Base-by-base conservation (phyloP, 2,888 invertebrate genomes). In the Diplolepis rosae region DNA sequence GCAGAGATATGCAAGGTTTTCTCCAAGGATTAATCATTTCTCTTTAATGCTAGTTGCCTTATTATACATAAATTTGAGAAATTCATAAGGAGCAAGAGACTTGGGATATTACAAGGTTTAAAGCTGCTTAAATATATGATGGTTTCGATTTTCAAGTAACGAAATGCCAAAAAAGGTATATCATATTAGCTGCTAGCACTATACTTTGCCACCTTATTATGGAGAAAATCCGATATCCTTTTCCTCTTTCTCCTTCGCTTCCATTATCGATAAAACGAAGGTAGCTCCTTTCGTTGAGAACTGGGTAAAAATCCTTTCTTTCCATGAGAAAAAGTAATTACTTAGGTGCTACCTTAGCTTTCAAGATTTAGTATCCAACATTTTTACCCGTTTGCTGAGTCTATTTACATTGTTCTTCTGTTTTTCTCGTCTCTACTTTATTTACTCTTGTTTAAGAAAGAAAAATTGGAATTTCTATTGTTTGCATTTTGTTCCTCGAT, bases 121-220 rank as follows among this genome's bases (percentile, higher is more conserved):
- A 39, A 39, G 61, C 54, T 54, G 54, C 61, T 61, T 61, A 61
- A 61, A 61, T 61, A 61, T n/a, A n/a, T n/a, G n/a, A 61, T 61
- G 61, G 61, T 61, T 61, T 61, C 61, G 39, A 61, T 61, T 61
- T 61, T 24, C 24, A 61, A 61, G 61, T 39, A 61, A 61, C 61
- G 39, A 61, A 61, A 61, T 24, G 35, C 61, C 27, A 39, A 24
- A n/a, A n/a, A 61, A 61, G 27, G 61, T 61, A 61, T 61, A 61
- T 61, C 61, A 61, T 39, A 56, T 35, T 56, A 56, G 56, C 32
- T 56, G 22, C 56, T 61, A 35, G 61, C 61, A 39, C 35, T 39
- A 61, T 61, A 61, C 7, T 7, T 39, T 39, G 24, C 35, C 61
- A 61, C 61, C 61, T 61, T 61, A 61, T 61, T 61, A 61, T 39